A percentile compares a stretch with the other conserved stretches of the same genome.
Evolutionary conservation across 2,888 invertebrate genomes (phyloP).

Genomic region (Leucophenga montana): DNA sequence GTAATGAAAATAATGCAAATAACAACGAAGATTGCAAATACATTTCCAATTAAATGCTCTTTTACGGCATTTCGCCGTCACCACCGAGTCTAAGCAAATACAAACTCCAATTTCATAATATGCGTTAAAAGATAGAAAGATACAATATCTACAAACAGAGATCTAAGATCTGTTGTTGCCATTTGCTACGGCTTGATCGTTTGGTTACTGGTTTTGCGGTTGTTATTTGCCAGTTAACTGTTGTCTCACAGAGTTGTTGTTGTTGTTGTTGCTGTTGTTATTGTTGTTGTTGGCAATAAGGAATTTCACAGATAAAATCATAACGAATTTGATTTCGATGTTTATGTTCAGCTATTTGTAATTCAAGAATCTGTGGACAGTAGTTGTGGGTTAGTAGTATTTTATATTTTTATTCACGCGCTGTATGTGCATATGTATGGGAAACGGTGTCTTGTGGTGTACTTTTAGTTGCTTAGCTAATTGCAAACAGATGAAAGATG

Average conservation of each 20-base stretch:
- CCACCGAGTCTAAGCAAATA: slow-evolving; percentile 12
- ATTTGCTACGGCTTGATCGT: neutral
- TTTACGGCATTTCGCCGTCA: neutral
- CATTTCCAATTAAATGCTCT: slow-evolving; percentile 22
- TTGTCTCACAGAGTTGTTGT: neutral
- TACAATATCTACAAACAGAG: neutral
- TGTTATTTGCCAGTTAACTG: slow-evolving; percentile 26
- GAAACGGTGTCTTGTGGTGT: neutral
- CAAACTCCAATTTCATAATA: slow-evolving; percentile 23
- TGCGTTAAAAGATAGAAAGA: slow-evolving; percentile 16
- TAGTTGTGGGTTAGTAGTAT: neutral
- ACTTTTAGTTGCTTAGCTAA: slow-evolving; percentile 4
- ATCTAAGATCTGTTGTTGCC: slow-evolving; percentile 7
- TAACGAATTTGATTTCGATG: slow-evolving; percentile 24
- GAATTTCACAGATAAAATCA: slow-evolving; percentile 29
- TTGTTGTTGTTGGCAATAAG: slow-evolving; percentile 9
- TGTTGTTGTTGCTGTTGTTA: neutral
- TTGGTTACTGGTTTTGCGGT: slow-evolving; percentile 29
- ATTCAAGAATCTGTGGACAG: slow-evolving; percentile 18
- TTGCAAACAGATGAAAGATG: slow-evolving; percentile 21
- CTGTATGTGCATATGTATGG: too few species aligned
- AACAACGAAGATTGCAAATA: neutral
- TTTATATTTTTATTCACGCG: neutral
- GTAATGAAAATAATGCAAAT: slow-evolving; percentile 10
- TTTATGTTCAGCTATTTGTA: slow-evolving; percentile 18